These are phyloP conservation scores for Bombyx huttoni DNA, from an alignment of 2,888 invertebrate genomes.

Conservation along the genomic window DNA sequence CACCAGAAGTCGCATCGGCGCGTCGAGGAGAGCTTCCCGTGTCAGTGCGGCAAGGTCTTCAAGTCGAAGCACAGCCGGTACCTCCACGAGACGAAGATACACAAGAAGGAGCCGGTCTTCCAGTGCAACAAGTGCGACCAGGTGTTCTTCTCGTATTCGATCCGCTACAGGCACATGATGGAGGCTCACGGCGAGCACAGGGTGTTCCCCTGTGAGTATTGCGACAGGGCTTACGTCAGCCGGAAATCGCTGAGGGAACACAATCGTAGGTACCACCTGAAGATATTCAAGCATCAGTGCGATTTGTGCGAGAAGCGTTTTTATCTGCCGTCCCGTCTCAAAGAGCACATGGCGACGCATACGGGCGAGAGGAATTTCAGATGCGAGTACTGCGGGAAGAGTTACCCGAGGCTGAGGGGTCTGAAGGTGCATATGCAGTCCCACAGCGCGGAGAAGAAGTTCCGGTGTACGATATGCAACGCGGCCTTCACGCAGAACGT, in stretches of 20 bases:
- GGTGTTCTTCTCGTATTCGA: slow-evolving; percentile 42
- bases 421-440: slow-evolving; percentile 70
- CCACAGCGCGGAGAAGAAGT: slow-evolving; percentile 67
- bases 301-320: slow-evolving; percentile 68
- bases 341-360: slow-evolving; percentile 57
- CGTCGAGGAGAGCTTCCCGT: slow-evolving; percentile 54
- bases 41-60: slow-evolving; percentile 59
- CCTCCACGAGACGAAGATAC: slow-evolving; percentile 42
- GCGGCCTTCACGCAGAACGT: slow-evolving; percentile 70
- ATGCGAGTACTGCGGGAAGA: slow-evolving; percentile 54
- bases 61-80: slow-evolving; percentile 50
- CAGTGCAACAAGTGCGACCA: slow-evolving; percentile 54
- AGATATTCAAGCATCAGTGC: slow-evolving; percentile 61
- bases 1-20: slow-evolving; percentile 47
- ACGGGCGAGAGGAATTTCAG: slow-evolving; percentile 55
- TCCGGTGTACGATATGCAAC: slow-evolving; percentile 60
- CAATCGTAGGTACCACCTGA: slow-evolving; percentile 42
- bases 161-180: slow-evolving; percentile 49
- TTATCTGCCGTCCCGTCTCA: slow-evolving; percentile 50
- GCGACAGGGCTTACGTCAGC: slow-evolving; percentile 51
- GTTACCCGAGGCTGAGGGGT: slow-evolving; percentile 45
- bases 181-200: slow-evolving; percentile 45
- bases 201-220: slow-evolving; percentile 45
- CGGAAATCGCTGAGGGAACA: slow-evolving; percentile 53
- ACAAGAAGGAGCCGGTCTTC: slow-evolving; percentile 51